phyloP scores from a whole-genome alignment of 2,797 vertebrate species.

The Orestias chungarensis region DNA sequence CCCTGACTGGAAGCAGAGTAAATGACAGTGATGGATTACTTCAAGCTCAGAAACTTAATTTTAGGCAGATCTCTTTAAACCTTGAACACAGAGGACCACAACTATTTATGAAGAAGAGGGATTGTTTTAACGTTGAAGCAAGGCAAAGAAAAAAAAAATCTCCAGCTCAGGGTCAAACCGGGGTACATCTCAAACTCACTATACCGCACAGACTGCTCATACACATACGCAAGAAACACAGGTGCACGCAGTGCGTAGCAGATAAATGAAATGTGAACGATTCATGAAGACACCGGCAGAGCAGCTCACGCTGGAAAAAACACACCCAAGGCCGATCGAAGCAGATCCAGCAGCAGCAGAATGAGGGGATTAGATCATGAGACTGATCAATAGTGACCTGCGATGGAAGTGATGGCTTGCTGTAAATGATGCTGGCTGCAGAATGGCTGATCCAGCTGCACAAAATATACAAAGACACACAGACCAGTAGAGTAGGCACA shows the following conservation, averaged over 20 bases:
- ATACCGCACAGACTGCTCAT: slow-evolving; percentile 25
- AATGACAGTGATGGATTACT: slow-evolving; percentile 78
- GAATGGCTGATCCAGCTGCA: slow-evolving; percentile 17
- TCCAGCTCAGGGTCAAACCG: slow-evolving; percentile 48
- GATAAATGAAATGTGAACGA: slow-evolving; percentile 50
- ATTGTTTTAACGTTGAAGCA: slow-evolving; percentile 38
- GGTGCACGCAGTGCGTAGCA: slow-evolving; percentile 13
- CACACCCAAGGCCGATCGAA: slow-evolving; percentile 58
- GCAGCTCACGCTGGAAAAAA: slow-evolving; percentile 39
- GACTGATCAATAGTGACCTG: slow-evolving; percentile 58
- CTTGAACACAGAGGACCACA: slow-evolving; percentile 61
- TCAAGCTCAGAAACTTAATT: slow-evolving; percentile 73
- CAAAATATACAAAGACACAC: slow-evolving; percentile 46
- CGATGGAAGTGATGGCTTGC: slow-evolving; percentile 51
- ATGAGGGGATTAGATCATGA: slow-evolving; percentile 69
- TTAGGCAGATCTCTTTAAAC: slow-evolving; percentile 74
- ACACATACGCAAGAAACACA: slow-evolving; percentile 21
- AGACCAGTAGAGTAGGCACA: slow-evolving; percentile 44
- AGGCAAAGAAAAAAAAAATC: slow-evolving; percentile 31
- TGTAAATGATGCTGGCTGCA: slow-evolving; percentile 42
- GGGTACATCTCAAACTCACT: slow-evolving; percentile 39
- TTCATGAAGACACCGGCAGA: slow-evolving; percentile 71
- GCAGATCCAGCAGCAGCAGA: slow-evolving; percentile 43
- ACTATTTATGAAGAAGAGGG: slow-evolving; percentile 75
- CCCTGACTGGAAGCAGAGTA: slow-evolving; percentile 65